phyloP scores from a whole-genome alignment of 1,140 invertebrate genomes.

The Chrysopa pallens region DNA sequence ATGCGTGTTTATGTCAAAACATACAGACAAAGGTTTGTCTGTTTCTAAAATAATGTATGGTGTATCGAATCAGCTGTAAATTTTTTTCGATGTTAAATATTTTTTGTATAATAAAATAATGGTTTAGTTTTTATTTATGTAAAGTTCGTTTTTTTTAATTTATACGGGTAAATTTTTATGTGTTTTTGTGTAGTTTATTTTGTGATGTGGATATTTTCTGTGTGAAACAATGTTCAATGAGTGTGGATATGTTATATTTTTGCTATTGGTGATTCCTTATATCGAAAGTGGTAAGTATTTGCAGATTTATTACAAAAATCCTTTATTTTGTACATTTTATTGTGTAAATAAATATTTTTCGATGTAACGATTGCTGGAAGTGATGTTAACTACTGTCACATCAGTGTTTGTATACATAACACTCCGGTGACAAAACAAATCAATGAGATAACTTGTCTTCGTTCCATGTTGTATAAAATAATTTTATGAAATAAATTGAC shows the following conservation, averaged over 20 bases:
- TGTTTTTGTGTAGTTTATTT: slow-evolving; percentile 9
- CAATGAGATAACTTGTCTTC: no score
- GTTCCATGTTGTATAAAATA: no score
- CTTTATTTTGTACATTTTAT: neutral
- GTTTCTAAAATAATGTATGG: neutral
- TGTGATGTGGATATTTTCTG: slow-evolving; percentile 7
- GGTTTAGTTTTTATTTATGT: neutral
- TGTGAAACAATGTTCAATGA: slow-evolving; percentile 35
- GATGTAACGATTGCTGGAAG: no score
- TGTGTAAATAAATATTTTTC: no score
- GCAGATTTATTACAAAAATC: neutral
- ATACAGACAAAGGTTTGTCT: neutral
- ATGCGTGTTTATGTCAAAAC: neutral
- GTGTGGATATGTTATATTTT: slow-evolving; percentile 34
- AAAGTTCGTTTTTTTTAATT: no score
- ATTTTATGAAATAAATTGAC: no score
- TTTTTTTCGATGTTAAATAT: neutral
- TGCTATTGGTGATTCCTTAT: slow-evolving; percentile 32
- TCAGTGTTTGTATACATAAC: no score
- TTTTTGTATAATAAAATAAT: neutral
- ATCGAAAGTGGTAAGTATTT: slow-evolving; percentile 33
- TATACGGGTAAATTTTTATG: slow-evolving; percentile 9
- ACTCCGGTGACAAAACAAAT: no score
- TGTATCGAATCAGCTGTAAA: neutral
- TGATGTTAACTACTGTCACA: no score